A percentile compares a stretch with the other conserved stretches of the same genome.
Conservation (phyloP, 2,888 invertebrate genomes). For the Lamellibrachia columna region DNA sequence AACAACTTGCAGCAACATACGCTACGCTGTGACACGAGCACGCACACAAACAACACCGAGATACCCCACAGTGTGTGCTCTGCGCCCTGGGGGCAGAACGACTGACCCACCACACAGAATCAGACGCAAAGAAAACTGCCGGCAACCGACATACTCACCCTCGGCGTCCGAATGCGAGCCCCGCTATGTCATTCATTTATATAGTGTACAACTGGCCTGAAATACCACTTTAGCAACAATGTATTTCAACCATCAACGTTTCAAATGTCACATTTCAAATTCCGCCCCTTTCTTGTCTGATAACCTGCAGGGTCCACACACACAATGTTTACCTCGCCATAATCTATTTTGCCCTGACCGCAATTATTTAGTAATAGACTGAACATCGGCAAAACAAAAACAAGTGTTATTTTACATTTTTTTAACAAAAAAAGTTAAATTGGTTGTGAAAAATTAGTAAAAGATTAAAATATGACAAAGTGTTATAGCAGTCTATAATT, state of each 20-base stretch:
- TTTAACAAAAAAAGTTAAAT: not conserved
- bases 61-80: not conserved
- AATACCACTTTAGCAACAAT: constrained; percentile 16
- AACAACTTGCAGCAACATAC: not conserved
- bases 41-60: constrained; percentile 9
- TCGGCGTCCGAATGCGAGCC: not conserved
- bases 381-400: not conserved
- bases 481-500: not conserved
- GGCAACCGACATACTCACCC: constrained; percentile 6
- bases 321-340: not conserved
- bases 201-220: not conserved
- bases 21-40: not conserved
- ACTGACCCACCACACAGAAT: not conserved
- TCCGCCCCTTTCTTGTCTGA: not conserved
- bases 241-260: not conserved
- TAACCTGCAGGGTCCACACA: not conserved
- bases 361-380: not conserved
- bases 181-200: constrained; percentile 1
- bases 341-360: not conserved
- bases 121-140: not conserved
- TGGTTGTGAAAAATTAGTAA: not conserved
- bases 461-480: not conserved
- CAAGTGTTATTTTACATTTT: too few relatives aligned
- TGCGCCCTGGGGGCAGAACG: not conserved
- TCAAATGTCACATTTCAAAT: not conserved